These are phyloP conservation scores for Sus cebifrons DNA, from an alignment of 2,797 vertebrate species.

Conservation along the genomic window DNA sequence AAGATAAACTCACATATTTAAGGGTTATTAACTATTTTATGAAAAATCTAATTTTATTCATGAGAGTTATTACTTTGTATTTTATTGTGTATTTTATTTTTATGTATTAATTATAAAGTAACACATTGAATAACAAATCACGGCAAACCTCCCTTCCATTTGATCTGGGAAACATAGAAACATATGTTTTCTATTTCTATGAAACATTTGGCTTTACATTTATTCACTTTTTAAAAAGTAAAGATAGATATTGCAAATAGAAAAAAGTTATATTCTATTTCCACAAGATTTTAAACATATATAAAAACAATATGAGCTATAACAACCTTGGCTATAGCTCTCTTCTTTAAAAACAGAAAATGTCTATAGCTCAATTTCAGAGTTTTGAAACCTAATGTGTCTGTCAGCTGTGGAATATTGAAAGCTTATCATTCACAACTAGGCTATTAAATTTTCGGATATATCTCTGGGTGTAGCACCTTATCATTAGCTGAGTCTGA, in stretches of 20 bases:
- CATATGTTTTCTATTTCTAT: neutral
- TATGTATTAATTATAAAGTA: neutral
- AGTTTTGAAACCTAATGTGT: neutral
- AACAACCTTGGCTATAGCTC: neutral
- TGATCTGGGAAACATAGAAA: neutral
- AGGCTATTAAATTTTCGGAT: neutral
- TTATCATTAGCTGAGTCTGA: conserved; percentile 18
- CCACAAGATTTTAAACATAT: neutral
- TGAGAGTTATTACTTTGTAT: neutral
- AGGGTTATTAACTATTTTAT: neutral
- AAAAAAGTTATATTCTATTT: neutral
- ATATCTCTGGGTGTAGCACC: neutral
- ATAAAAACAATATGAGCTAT: neutral
- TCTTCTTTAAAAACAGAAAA: conserved; percentile 41
- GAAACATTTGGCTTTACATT: neutral
- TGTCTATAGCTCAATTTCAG: neutral
- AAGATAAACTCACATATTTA: neutral
- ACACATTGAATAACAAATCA: neutral
- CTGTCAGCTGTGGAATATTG: neutral
- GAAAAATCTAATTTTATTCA: neutral
- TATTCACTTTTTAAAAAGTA: conserved; percentile 31
- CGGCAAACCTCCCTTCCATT: neutral
- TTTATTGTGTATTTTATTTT: neutral
- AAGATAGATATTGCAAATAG: neutral
- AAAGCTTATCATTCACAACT: conserved; percentile 45